A percentile compares a stretch with the other conserved stretches of the same genome.
Conservation (phyloP, 1,140 invertebrate genomes). For the Luehdorfia chinensis region DNA sequence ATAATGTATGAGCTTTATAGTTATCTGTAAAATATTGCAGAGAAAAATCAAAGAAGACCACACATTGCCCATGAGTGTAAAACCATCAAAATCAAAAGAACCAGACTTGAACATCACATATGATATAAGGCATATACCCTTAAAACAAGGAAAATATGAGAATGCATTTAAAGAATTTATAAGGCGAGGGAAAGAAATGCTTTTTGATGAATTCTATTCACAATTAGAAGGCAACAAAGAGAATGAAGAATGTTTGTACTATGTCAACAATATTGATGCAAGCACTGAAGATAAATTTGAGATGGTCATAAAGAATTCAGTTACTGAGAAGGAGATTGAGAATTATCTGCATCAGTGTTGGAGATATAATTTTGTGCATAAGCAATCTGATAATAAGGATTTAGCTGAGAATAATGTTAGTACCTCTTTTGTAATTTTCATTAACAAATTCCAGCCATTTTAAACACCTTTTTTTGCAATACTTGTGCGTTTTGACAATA, state of each 20-base stretch:
- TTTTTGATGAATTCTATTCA: constrained; percentile 51
- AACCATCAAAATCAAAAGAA: constrained; percentile 37
- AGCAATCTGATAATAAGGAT: constrained; percentile 39
- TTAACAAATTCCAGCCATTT: too few relatives aligned
- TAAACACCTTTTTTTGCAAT: too few relatives aligned
- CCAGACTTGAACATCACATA: constrained; percentile 56
- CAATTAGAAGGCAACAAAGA: constrained; percentile 18
- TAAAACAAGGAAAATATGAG: constrained; percentile 49
- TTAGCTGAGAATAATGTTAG: constrained; percentile 24
- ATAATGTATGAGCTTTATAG: too few relatives aligned
- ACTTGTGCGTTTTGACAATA: too few relatives aligned
- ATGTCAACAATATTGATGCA: constrained; percentile 55
- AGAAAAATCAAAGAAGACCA: constrained; percentile 58
- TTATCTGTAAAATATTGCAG: too few relatives aligned
- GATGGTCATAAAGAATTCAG: constrained; percentile 43
- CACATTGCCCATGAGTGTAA: constrained; percentile 51
- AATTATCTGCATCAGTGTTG: constrained; percentile 62
- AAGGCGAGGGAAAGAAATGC: constrained; percentile 52
- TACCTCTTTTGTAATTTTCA: not conserved
- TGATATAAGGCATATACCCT: constrained; percentile 46
- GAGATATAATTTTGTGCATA: constrained; percentile 55
- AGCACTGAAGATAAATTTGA: constrained; percentile 65
- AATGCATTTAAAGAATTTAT: constrained; percentile 63
- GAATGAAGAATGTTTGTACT: constrained; percentile 42
- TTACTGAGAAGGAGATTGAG: constrained; percentile 56